Percentiles rank a stretch among this genome's conserved stretches.
phyloP scores from a whole-genome alignment of 2,797 vertebrate species.

The Adrianichthys oophorus region DNA sequence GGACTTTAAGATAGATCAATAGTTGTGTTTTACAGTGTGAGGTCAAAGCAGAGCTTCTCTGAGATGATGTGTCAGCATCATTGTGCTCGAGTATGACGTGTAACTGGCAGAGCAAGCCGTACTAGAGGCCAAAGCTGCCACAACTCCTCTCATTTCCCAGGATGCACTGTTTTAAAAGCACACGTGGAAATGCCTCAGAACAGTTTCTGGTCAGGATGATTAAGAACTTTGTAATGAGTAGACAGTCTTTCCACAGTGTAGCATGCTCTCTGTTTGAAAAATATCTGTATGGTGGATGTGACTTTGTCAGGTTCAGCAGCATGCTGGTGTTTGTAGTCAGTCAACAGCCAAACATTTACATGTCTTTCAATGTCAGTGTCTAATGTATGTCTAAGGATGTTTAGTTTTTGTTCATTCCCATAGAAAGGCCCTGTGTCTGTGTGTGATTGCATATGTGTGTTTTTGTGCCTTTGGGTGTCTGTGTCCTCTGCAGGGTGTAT shows the following conservation, averaged over 20 bases:
- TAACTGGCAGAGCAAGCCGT: too few relatives aligned
- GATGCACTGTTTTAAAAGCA: background rate
- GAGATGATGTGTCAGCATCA: background rate
- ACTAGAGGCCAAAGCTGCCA: too few relatives aligned
- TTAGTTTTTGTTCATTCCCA: constrained; percentile 54
- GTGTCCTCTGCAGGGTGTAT: constrained; percentile 81
- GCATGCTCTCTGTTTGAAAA: background rate
- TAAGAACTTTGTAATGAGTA: background rate
- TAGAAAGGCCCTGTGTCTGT: constrained; percentile 60
- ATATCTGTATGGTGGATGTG: constrained; percentile 29
- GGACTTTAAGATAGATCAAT: too few relatives aligned
- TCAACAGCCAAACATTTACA: constrained; percentile 26
- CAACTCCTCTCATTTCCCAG: too few relatives aligned
- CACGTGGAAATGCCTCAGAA: background rate
- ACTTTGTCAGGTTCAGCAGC: constrained; percentile 37
- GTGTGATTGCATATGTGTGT: constrained; percentile 21
- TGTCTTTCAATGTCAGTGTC: constrained; percentile 29
- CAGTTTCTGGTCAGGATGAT: background rate
- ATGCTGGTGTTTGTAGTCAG: constrained; percentile 17
- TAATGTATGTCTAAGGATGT: constrained; percentile 1
- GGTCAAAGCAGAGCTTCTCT: too few relatives aligned
- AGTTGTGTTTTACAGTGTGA: too few relatives aligned
- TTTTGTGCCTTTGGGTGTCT: constrained; percentile 60
- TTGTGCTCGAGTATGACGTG: too few relatives aligned
- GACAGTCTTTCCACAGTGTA: background rate